phyloP scores from a whole-genome alignment of 2,113 vertebrate species.

The Sylvia atricapilla region DNA sequence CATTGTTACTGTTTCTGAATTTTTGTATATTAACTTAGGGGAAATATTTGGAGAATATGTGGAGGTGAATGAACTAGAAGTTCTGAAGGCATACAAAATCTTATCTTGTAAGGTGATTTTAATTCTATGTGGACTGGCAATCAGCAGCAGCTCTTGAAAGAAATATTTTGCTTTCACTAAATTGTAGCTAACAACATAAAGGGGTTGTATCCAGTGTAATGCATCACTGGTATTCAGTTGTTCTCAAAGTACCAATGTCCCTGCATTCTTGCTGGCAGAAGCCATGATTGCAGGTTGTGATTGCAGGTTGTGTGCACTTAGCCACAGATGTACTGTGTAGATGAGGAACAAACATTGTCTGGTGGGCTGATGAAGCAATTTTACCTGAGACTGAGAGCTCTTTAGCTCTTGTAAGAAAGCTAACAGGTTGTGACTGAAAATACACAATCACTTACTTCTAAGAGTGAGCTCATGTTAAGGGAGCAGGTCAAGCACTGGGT shows the following conservation, averaged over 20 bases:
- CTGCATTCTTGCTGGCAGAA: background rate
- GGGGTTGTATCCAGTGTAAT: rapidly evolving
- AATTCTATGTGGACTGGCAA: background rate
- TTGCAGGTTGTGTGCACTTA: background rate
- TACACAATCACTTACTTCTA: background rate
- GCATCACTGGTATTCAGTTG: rapidly evolving
- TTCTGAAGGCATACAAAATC: background rate
- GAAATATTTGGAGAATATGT: background rate
- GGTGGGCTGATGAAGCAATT: background rate
- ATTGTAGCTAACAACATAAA: no score
- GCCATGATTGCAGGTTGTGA: background rate
- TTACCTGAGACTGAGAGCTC: background rate
- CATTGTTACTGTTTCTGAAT: background rate
- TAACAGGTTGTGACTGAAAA: background rate
- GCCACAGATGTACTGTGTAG: rapidly evolving
- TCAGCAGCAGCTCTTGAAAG: background rate
- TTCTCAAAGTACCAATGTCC: rapidly evolving
- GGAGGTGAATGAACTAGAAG: background rate
- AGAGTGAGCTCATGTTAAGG: background rate
- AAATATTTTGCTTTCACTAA: background rate
- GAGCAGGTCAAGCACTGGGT: background rate
- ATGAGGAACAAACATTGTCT: background rate
- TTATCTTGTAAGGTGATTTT: background rate
- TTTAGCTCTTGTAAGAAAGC: background rate
- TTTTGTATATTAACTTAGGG: background rate